Base-by-base conservation (phyloP, 2,888 invertebrate genomes). In the Limnephilus marmoratus region DNA sequence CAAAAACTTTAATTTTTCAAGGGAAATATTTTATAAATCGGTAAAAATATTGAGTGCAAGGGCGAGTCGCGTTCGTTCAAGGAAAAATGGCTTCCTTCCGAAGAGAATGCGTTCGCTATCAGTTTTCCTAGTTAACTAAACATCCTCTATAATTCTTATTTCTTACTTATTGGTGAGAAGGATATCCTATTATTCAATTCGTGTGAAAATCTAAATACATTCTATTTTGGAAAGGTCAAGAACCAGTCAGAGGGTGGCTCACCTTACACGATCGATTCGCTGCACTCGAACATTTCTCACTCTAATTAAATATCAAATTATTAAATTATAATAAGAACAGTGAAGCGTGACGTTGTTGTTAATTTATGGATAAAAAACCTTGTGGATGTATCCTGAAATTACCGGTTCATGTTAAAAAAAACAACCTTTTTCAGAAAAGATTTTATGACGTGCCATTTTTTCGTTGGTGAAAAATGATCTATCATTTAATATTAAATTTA, bases 211-310 rank as follows among this genome's bases (percentile, higher is more conserved):
- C 37, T 87, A 15, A 31, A 68, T 68, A 87, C 87, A 68, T 87
- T 87, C 87, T 87, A 87, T 24, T 53, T 68, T 87, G 15, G 13
- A 87, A 87, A 87, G 87, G 87, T 87, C 87, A 87, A 87, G 87
- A 87, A 31, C 87, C 34, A 18, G 7, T 68, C 49, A 31, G 15
- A 87, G 68, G 87, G 68, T 87, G 87, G 87, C 53, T 87, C 68
- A 87, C 87, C 87, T 87, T 53, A 87, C 29, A 68, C 87, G 68
- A 87, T 31, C 29, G 45, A 41, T 86, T 45, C 45, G n/a, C 41
- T 31, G 83, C 34, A 83, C 15, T 83, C 24, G 29, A 41, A 15
- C 9, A 45, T 45, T 45, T 86, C 13, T 49, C 45, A 29, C 41
- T 41, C 41, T 85, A 85, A 85, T 85, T 85, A 45, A 41, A 85